These are phyloP conservation scores for Opisthograptis luteolata DNA, from an alignment of 2,888 invertebrate species.

Conservation along the genomic window DNA sequence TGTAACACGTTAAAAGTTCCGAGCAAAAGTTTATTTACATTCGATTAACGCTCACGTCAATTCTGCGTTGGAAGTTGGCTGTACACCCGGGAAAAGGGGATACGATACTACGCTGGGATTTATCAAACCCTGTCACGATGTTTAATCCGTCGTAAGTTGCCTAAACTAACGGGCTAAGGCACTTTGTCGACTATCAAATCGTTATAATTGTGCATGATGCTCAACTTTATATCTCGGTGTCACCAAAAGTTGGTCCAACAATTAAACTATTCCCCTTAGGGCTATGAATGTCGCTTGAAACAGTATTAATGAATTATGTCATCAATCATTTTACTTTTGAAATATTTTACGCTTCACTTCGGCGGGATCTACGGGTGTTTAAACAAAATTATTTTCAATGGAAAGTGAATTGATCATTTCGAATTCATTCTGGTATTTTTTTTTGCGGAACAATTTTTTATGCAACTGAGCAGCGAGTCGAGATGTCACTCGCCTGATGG, in stretches of 20 bases:
- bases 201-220: constrained; percentile 62
- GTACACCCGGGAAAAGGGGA: not conserved
- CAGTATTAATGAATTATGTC: constrained; percentile 31
- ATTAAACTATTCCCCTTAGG: constrained; percentile 56
- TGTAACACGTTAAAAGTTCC: not conserved
- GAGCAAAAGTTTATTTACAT: not conserved
- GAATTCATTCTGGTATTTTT: too few relatives aligned
- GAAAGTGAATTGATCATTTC: too few relatives aligned
- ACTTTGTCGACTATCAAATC: constrained; percentile 60
- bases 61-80: not conserved
- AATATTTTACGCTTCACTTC: too few relatives aligned
- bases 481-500: too few relatives aligned
- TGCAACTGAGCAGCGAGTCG: too few relatives aligned
- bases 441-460: too few relatives aligned
- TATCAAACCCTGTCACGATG: constrained; percentile 30
- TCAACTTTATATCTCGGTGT: constrained; percentile 66
- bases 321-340: constrained; percentile 24
- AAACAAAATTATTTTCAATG: too few relatives aligned
- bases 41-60: too few relatives aligned
- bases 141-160: constrained; percentile 33
- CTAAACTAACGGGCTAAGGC: constrained; percentile 28
- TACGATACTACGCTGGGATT: not conserved
- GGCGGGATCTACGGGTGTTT: too few relatives aligned
- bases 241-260: constrained; percentile 54
- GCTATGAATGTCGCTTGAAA: constrained; percentile 35